Evolutionary conservation across 1,140 invertebrate genomes (phyloP).

Genomic region (Neodiprion lecontei): DNA sequence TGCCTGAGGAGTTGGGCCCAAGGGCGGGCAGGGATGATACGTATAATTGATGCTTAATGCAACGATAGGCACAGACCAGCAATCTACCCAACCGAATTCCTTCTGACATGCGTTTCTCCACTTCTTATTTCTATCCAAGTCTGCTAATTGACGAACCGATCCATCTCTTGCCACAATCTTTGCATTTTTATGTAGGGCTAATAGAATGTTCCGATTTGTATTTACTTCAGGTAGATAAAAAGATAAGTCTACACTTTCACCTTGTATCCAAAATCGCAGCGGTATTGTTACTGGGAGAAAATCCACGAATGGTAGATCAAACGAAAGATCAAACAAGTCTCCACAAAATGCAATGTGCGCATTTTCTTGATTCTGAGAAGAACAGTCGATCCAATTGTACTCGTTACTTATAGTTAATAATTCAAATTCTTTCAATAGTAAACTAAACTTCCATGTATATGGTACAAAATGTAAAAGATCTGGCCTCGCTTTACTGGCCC

Average conservation of each 20-base stretch:
- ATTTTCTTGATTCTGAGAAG: slow-evolving; percentile 93
- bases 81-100: slow-evolving; percentile 90
- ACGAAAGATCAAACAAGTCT: slow-evolving; percentile 90
- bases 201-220: slow-evolving; percentile 81
- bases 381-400: slow-evolving; percentile 99
- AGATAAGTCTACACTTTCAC: slow-evolving; percentile 88
- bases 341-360: slow-evolving; percentile 93
- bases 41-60: slow-evolving; percentile 89
- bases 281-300: slow-evolving; percentile 88
- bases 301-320: slow-evolving; percentile 91
- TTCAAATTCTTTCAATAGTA: slow-evolving; percentile 95
- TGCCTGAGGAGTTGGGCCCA: slow-evolving; percentile 85
- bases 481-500: slow-evolving; percentile 87
- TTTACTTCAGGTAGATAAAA: slow-evolving; percentile 91
- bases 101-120: slow-evolving; percentile 88
- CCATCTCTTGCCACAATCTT: slow-evolving; percentile 84
- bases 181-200: slow-evolving; percentile 88
- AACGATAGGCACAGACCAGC: slow-evolving; percentile 93
- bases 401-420: slow-evolving; percentile 93
- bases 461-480: slow-evolving; percentile 96
- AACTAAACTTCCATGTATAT: slow-evolving; percentile 93
- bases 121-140: slow-evolving; percentile 71
- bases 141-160: slow-evolving; percentile 62
- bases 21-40: slow-evolving; percentile 89
- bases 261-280: slow-evolving; percentile 92